Percentiles rank a stretch among this genome's conserved stretches.
Evolutionary conservation across 1,140 invertebrate genomes (phyloP).

Genomic region (Lepidostoma basale): DNA sequence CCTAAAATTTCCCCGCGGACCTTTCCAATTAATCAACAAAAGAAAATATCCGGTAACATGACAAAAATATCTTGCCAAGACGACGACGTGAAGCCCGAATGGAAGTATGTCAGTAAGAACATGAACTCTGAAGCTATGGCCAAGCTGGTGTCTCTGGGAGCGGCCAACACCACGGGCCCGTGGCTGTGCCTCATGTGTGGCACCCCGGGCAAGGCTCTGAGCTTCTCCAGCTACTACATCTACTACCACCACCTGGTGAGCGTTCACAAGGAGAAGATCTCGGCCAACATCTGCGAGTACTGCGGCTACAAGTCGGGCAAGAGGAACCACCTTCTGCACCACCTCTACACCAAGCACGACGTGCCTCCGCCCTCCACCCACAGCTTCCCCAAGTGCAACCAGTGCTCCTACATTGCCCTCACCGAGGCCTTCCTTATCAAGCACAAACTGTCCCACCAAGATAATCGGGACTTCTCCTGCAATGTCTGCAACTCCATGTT

Average conservation of each 20-base stretch:
- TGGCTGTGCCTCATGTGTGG: conserved; percentile 73
- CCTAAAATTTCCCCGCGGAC: conserved; percentile 49
- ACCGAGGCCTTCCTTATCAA: conserved; percentile 69
- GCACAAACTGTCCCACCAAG: conserved; percentile 66
- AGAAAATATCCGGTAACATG: conserved; percentile 55
- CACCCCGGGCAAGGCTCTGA: conserved; percentile 66
- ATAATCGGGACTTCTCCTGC: conserved; percentile 54
- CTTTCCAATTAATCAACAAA: conserved; percentile 18
- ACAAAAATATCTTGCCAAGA: conserved; percentile 43
- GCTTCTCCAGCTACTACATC: conserved; percentile 77
- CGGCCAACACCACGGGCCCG: conserved; percentile 66
- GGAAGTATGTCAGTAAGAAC: conserved; percentile 56
- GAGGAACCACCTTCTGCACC: conserved; percentile 78
- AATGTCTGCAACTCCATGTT: conserved; percentile 62
- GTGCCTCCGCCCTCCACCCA: conserved; percentile 72
- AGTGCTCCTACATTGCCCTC: conserved; percentile 76
- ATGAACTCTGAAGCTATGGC: conserved; percentile 57
- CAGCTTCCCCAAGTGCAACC: conserved; percentile 77
- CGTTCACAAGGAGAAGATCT: conserved; percentile 79
- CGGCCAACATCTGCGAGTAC: conserved; percentile 80
- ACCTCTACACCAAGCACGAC: conserved; percentile 81
- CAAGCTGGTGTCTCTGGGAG: conserved; percentile 59
- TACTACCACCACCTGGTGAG: conserved; percentile 82
- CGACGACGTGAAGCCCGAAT: conserved; percentile 47
- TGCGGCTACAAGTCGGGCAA: conserved; percentile 80